phyloP scores from a whole-genome alignment of 2,113 vertebrate genomes.

The Prunella himalayana region DNA sequence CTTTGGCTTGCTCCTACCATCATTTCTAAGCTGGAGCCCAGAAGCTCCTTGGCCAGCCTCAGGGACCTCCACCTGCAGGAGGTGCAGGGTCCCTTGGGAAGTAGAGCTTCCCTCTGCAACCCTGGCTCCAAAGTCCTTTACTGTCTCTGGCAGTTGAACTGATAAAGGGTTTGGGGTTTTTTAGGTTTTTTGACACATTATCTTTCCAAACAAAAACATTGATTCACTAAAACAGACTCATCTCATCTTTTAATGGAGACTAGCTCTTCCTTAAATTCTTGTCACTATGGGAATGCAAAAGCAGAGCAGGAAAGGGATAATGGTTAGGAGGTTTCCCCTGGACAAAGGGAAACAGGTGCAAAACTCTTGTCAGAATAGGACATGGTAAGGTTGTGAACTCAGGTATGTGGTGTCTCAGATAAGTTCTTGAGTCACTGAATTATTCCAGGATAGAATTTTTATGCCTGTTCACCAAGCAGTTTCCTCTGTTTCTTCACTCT shows the following conservation, averaged over 20 bases:
- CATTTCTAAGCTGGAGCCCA: not conserved
- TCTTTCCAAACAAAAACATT: not conserved
- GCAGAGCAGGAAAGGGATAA: not conserved
- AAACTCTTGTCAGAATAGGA: not conserved
- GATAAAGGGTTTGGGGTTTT: not conserved
- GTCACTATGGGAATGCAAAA: not conserved
- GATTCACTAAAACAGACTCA: not conserved
- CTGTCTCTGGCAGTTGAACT: not conserved
- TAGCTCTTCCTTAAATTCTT: not conserved
- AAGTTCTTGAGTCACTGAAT: not conserved
- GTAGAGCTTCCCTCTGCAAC: not conserved
- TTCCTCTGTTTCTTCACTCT: not conserved
- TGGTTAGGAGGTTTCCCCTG: not conserved
- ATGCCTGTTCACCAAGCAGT: not conserved
- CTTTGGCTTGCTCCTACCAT: not conserved
- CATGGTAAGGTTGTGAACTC: not conserved
- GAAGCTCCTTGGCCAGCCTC: not conserved
- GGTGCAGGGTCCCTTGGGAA: not conserved
- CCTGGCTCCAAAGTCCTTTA: not conserved
- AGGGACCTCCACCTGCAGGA: not conserved
- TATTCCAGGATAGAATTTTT: not conserved
- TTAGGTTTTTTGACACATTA: accelerated
- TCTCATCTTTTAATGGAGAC: not conserved
- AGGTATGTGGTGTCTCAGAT: not conserved
- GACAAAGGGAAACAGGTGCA: not conserved